Evolutionary conservation across 2,113 vertebrate genomes (phyloP), one percentile per base, ranked within the genome.

Genomic region (Dicentrarchus labrax): DNA sequence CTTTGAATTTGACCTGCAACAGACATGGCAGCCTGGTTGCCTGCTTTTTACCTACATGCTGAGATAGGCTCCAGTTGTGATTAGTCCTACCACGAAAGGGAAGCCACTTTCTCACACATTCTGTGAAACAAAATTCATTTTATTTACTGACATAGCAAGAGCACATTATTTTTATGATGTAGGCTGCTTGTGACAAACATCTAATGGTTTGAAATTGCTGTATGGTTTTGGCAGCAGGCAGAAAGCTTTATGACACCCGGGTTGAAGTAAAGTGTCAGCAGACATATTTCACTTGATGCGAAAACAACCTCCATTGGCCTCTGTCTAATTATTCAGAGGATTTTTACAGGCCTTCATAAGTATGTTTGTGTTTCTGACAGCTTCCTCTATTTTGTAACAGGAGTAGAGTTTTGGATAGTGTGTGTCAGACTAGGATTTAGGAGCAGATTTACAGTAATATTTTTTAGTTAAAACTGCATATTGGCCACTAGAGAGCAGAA

Each of bases 331-430:
- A 82, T 80, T 85, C 53, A 66, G 48, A 61, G 51, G 22, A 62
- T 72, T 88, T 76, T 86, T 88, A 75, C 54, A 86, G 70, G 69
- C 76, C 38, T 85, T 86, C 79, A 80, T 83, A 51, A 80, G n/a
- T 83, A 76, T 87, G 65, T 88, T 81, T 88, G 66, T 64, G 66
- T 87, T 86, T 87, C 69, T 87, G 74, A 85, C 83, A 86, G 87
- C 83, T 86, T 65, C 67, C 50, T 82, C 81, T 65, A 41, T 68
- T 86, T 74, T 84, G 48, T 74, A 65, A 69, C 24, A 73, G 57
- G 54, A 73, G 62, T n/a, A 22, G 47, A 30, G 10, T 80, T 86
- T 75, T 48, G 24, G 62, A 56, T 83, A 24, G 76, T 66, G 41
- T 72, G 30, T 78, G 56, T 76, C 68, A 85, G 47, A 43, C 21